These are phyloP conservation scores for Xylota segnis DNA, from an alignment of 2,888 invertebrate species.

Conservation along the genomic window DNA sequence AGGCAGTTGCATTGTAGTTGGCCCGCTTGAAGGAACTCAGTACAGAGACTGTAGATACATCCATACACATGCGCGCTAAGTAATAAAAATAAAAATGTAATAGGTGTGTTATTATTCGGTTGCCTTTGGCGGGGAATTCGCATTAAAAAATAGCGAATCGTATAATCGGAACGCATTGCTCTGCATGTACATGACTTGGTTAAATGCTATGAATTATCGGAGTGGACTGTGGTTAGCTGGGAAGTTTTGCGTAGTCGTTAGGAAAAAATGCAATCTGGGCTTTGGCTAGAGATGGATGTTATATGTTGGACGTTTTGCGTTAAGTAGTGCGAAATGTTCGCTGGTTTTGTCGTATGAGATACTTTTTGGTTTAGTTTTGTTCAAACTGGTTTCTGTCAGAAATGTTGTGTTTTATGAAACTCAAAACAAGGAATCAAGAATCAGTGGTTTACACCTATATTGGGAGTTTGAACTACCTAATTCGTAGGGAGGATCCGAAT, in stretches of 20 bases:
- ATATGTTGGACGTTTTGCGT: background rate
- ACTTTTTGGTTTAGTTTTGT: too few relatives aligned
- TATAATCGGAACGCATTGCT: constrained; percentile 50
- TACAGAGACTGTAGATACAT: background rate
- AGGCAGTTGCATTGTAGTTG: constrained; percentile 9
- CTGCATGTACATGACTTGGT: constrained; percentile 30
- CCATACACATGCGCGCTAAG: constrained; percentile 35
- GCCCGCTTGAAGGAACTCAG: background rate
- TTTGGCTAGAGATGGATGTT: constrained; percentile 11
- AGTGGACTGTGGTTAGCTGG: constrained; percentile 35
- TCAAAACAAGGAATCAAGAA: too few relatives aligned
- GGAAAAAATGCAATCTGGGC: background rate
- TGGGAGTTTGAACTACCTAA: too few relatives aligned
- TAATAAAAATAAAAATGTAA: constrained; percentile 48
- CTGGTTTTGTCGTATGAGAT: too few relatives aligned
- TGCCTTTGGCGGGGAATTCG: constrained; percentile 17
- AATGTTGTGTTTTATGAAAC: too few relatives aligned
- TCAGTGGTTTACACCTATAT: too few relatives aligned
- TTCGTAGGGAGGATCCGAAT: too few relatives aligned
- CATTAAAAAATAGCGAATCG: constrained; percentile 2
- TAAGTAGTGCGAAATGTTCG: too few relatives aligned
- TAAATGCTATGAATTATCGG: constrained; percentile 59
- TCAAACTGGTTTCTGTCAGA: too few relatives aligned
- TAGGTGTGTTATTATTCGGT: constrained; percentile 54
- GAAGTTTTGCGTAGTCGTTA: constrained; percentile 33